A percentile compares a stretch with the other conserved stretches of the same genome.
Evolutionary conservation across 2,113 vertebrate species (phyloP).

Genomic region (Mugil cephalus): DNA sequence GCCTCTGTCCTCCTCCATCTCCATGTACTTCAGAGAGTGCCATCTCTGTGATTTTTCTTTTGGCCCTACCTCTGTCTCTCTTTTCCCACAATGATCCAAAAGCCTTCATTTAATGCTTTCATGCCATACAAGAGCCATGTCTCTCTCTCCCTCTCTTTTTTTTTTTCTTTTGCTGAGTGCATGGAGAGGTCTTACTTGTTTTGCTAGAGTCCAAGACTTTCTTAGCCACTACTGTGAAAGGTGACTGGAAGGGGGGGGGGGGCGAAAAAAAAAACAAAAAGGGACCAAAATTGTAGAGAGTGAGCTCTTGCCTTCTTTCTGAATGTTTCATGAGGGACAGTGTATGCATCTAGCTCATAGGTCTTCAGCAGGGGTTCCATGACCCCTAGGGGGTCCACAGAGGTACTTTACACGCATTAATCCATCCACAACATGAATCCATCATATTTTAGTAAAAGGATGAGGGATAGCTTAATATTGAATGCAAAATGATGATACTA

Average conservation of each 20-base stretch:
- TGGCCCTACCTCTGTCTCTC: not conserved
- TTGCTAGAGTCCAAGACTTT: not conserved
- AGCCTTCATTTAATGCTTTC: conserved; percentile 43
- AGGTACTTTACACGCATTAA: too few relatives aligned
- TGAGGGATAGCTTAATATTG: too few relatives aligned
- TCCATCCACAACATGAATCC: too few relatives aligned
- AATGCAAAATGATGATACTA: too few relatives aligned
- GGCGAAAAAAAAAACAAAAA: conserved; percentile 21
- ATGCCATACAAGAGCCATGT: conserved; percentile 7
- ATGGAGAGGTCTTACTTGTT: conserved; percentile 33
- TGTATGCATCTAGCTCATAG: too few relatives aligned
- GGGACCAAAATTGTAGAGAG: conserved; percentile 2
- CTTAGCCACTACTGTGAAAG: conserved; percentile 3
- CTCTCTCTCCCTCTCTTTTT: not conserved
- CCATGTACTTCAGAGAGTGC: conserved; percentile 32
- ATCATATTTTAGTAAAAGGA: too few relatives aligned
- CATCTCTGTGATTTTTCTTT: conserved; percentile 43
- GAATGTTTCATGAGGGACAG: not conserved
- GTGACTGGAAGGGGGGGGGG: not conserved
- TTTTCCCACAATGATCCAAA: conserved; percentile 21
- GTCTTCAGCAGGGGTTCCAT: too few relatives aligned
- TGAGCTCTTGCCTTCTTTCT: not conserved
- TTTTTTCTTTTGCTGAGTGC: conserved; percentile 17
- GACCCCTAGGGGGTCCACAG: too few relatives aligned
- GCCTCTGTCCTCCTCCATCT: conserved; percentile 35